A percentile compares a stretch with the other conserved stretches of the same genome.
These are phyloP conservation scores for Molossus molossus DNA, from an alignment of 2,797 vertebrate genomes.

Conservation along the genomic window DNA sequence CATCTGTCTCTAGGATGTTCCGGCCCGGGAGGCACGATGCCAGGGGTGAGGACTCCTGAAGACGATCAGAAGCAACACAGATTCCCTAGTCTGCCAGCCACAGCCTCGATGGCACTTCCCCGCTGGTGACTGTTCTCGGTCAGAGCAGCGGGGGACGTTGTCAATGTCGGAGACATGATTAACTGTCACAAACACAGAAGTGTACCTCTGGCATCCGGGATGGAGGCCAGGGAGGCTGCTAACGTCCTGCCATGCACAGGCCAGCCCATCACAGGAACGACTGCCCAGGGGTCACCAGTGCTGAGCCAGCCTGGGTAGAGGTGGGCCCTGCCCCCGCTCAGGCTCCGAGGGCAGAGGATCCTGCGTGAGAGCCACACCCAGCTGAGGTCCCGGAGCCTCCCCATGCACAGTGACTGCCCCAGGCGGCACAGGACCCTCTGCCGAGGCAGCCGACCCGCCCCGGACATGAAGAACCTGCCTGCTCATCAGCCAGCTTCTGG, in stretches of 20 bases:
- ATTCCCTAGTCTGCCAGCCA: not conserved
- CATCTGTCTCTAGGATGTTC: not conserved
- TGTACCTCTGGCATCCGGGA: not conserved
- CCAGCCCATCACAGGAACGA: accelerated
- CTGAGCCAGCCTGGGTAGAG: not conserved
- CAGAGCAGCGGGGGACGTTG: accelerated
- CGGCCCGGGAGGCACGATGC: not conserved
- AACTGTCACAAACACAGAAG: accelerated
- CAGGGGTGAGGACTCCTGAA: not conserved
- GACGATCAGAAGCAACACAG: accelerated
- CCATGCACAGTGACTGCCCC: accelerated
- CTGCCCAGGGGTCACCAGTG: accelerated
- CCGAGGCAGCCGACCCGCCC: not conserved
- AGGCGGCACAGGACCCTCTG: not conserved
- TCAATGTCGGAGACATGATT: not conserved
- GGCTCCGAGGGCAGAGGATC: not conserved
- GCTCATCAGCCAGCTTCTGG: not conserved
- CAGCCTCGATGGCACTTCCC: accelerated
- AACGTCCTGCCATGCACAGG: not conserved
- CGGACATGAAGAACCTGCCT: not conserved
- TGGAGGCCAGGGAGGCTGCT: not conserved
- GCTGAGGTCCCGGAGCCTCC: not conserved
- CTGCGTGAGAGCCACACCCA: not conserved
- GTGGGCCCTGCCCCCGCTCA: not conserved
- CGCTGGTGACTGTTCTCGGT: not conserved